Evolutionary conservation across 2,797 vertebrate species (phyloP).

Genomic region (Paramormyrops hopkinsi): DNA sequence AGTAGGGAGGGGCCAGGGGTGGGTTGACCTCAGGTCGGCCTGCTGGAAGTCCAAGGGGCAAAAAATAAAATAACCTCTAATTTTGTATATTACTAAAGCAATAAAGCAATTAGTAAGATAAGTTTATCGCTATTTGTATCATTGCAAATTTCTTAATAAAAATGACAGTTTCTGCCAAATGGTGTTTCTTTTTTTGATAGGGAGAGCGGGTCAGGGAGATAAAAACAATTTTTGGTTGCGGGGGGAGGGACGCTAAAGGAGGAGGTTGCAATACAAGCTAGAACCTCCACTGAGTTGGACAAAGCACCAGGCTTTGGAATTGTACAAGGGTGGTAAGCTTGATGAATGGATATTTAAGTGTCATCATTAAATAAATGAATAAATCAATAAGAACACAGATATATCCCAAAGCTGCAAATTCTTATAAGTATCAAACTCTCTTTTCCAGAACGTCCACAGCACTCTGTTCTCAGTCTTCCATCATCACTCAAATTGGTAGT

Average conservation of each 20-base stretch:
- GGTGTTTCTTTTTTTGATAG: background rate
- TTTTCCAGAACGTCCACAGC: background rate
- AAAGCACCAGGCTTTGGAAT: background rate
- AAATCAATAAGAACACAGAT: background rate
- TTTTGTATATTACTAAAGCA: background rate
- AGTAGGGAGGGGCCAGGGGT: background rate
- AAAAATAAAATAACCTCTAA: background rate
- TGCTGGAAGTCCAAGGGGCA: background rate
- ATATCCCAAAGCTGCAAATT: background rate
- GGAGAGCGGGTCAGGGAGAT: background rate
- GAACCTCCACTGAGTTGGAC: background rate
- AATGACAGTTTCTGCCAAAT: background rate
- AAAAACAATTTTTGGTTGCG: background rate
- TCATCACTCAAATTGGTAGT: background rate
- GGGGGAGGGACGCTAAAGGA: background rate
- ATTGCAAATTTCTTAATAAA: background rate
- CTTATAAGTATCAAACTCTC: background rate
- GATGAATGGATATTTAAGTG: background rate
- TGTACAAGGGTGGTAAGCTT: background rate
- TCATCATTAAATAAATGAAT: background rate
- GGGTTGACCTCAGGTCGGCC: background rate
- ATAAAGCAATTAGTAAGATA: background rate
- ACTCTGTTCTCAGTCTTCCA: background rate
- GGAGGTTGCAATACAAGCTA: background rate
- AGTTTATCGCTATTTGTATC: background rate